Conservation (phyloP, 92 coral and sea anemone genomes). For the Actinernus sp. region DNA sequence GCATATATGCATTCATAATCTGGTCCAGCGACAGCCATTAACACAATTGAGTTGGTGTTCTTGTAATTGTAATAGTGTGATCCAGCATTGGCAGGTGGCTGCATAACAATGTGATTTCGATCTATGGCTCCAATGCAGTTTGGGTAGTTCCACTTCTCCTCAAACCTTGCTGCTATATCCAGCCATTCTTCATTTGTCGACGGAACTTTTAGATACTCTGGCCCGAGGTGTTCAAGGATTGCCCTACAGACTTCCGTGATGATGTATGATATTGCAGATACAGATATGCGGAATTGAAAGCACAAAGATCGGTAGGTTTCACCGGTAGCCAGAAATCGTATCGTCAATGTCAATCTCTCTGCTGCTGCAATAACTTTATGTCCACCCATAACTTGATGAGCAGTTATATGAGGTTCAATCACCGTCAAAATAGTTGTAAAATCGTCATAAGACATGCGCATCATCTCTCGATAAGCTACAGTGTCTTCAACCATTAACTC, state of each 20-base stretch:
- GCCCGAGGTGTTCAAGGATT: slow-evolving; percentile 31
- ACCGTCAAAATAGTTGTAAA: no score
- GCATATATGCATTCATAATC: slow-evolving; percentile 39
- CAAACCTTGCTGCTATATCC: slow-evolving; percentile 48
- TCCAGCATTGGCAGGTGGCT: slow-evolving; percentile 64
- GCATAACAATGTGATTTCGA: slow-evolving; percentile 67
- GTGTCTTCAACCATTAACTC: no score
- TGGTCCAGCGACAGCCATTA: slow-evolving; percentile 60
- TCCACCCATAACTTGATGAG: no score
- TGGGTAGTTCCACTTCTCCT: slow-evolving; percentile 63
- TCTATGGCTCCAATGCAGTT: slow-evolving; percentile 74
- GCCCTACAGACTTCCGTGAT: slow-evolving; percentile 60
- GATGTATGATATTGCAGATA: slow-evolving; percentile 24
- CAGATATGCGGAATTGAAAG: slow-evolving; percentile 40
- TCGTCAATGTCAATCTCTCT: slow-evolving; percentile 52
- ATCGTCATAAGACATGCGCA: no score
- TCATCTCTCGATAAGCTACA: no score
- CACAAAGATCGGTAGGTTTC: slow-evolving; percentile 30
- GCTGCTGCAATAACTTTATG: slow-evolving; percentile 53
- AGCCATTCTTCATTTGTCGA: slow-evolving; percentile 41
- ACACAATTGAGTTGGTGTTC: slow-evolving; percentile 45
- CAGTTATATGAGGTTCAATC: no score
- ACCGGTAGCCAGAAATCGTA: slow-evolving; percentile 61
- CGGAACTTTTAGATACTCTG: slow-evolving; percentile 22
- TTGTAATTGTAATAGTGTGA: slow-evolving; percentile 71